Percentiles rank a stretch among this genome's conserved stretches.
phyloP scores from a whole-genome alignment of 2,888 invertebrate species.

The Chaetoderma sp. region DNA sequence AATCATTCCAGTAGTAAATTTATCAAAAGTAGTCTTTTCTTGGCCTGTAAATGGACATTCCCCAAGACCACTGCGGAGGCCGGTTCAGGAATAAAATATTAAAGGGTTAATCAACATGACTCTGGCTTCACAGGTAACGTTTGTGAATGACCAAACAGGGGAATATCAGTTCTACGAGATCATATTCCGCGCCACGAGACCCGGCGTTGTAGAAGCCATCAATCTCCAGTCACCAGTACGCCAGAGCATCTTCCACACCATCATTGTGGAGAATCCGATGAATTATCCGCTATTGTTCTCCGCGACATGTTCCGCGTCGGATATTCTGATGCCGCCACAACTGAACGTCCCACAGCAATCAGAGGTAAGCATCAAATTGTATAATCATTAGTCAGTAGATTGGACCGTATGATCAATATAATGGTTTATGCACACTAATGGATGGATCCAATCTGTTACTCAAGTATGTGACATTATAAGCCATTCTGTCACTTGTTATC shows the following conservation, averaged over 20 bases:
- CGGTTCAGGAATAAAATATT: too few species aligned
- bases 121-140: constrained; percentile 63
- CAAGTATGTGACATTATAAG: too few species aligned
- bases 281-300: constrained; percentile 58
- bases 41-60: too few species aligned
- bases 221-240: constrained; percentile 66
- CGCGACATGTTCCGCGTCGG: constrained; percentile 58
- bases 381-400: neutral
- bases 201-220: constrained; percentile 60
- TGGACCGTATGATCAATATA: too few species aligned
- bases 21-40: too few species aligned
- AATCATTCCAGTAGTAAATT: too few species aligned
- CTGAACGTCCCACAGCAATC: constrained; percentile 64
- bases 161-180: constrained; percentile 69
- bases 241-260: constrained; percentile 62
- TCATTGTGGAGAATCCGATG: constrained; percentile 67
- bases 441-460: too few species aligned
- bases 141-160: constrained; percentile 65
- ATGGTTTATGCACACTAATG: too few species aligned
- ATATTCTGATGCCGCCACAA: constrained; percentile 66
- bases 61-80: too few species aligned
- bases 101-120: too few species aligned
- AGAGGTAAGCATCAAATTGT: constrained; percentile 55
- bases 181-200: constrained; percentile 59
- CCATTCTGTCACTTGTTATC: too few species aligned